Evolutionary conservation across 2,113 vertebrate species (phyloP), one percentile per base, ranked within the genome.

Genomic region (Dolichotis patagonum): DNA sequence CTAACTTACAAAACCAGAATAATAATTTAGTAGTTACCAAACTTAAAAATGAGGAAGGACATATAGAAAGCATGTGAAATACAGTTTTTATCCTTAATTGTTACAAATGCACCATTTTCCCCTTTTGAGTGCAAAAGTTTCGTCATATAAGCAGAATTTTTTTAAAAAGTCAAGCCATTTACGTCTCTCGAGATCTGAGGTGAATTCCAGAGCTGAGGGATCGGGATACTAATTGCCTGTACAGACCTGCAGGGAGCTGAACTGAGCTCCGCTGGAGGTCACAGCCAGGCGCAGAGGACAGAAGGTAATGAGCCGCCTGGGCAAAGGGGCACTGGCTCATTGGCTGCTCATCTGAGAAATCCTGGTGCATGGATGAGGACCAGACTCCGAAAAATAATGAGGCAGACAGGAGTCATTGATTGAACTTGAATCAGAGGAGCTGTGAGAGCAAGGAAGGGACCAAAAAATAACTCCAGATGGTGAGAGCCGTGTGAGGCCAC

Each of bases 141-240:
- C 90, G 60, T 90, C 22, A 80, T 69, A 62, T 78, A 93, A 90
- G 26, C 77, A 96, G 54, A 11, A 87, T 77, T 56, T 56, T 41
- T 35, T 54, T 71, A 14, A 73, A 67, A 58, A 85, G 75, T 30
- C 19, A 93, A 62, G 54, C 56, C 46, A 84, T 69, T 85, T 46
- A 32, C 26, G 28, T 93, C 28, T 91, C 65, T 85, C 56, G 52
- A 86, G 52, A 91, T 78, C 32, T 65, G 77, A 58, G 49, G 22
- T 91, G 63, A 96, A 93, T 96, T 95, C 93, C 35, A 84, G 82
- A 85, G 58, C 32, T 58, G 46, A 38, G n/a, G 35, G 77, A 83
- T 96, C 85, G 96, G 92, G 92, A 83, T 71, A 85, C 38, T 95
- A 96, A 95, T 94, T 97, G 85, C 52, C 88, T 54, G 28, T 71